phyloP scores from a whole-genome alignment of 2,797 vertebrate species.

The Hyperoplus lanceolatus region DNA sequence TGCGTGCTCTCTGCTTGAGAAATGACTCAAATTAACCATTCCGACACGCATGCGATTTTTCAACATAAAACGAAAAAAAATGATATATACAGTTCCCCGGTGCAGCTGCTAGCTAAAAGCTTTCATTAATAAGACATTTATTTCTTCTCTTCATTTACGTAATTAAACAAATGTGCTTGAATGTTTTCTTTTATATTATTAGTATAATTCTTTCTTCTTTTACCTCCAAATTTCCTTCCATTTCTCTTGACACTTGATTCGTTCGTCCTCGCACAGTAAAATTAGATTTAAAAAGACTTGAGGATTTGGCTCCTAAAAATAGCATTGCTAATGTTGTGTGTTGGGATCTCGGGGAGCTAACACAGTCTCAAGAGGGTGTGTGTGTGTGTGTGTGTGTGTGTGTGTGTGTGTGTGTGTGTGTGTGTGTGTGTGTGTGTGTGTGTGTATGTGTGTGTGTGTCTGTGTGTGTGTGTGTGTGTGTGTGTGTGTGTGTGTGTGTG shows the following conservation, averaged over 20 bases:
- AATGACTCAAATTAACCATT: slow-evolving; percentile 79
- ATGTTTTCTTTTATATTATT: slow-evolving; percentile 64
- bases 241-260: slow-evolving; percentile 59
- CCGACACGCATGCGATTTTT: slow-evolving; percentile 80
- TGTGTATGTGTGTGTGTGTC: too few relatives aligned
- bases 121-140: slow-evolving; percentile 85
- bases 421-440: too few relatives aligned
- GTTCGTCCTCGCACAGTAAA: slow-evolving; percentile 54
- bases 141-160: slow-evolving; percentile 83
- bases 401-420: slow-evolving; percentile 5
- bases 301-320: slow-evolving; percentile 66
- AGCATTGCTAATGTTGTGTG: slow-evolving; percentile 67
- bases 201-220: slow-evolving; percentile 70
- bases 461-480: too few relatives aligned
- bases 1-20: slow-evolving; percentile 74
- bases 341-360: slow-evolving; percentile 72
- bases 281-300: slow-evolving; percentile 29
- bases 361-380: slow-evolving; percentile 35
- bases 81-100: slow-evolving; percentile 71
- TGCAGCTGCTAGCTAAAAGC: slow-evolving; percentile 85
- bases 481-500: too few relatives aligned
- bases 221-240: slow-evolving; percentile 84
- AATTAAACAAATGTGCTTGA: slow-evolving; percentile 84
- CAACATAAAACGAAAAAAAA: slow-evolving; percentile 56
- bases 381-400: slow-evolving; percentile 31